Base-by-base conservation (phyloP, 2,888 invertebrate genomes). In the Glomeris marginata region DNA sequence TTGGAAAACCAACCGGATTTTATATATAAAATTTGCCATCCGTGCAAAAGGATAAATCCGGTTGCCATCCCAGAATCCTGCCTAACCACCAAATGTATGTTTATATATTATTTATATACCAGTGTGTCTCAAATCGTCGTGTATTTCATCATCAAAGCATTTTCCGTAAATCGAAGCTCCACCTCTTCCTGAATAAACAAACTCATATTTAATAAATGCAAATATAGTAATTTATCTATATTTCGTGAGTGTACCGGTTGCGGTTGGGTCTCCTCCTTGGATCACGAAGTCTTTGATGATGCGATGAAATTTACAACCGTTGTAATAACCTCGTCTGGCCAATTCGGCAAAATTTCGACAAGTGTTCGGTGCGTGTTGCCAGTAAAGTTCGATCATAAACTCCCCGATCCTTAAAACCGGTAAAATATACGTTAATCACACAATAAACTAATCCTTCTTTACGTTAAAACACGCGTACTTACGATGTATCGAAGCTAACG, bases 331-430 rank as follows among this genome's bases (percentile, higher is more conserved):
- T 60, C 95, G 73, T 52, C 91, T 73, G 0, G 85, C 75, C 22
- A 99, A 71, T 68, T 98, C 97, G 52, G 94, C 94, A 70, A 98
- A 97, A 66, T 99, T 98, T 62, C 88, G 75, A 60, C 98, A 98
- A 0, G 97, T 95, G 58, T 80, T 78, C n/a, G 97, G 97, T 0
- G 97, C 83, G 65, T 99, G 95, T 65, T 90, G 87, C 98, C 98
- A 99, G 64, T 99, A 99, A 56, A 98, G 73, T 68, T 98, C 97
- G 45, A 97, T 70, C 0, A 79, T 75, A 45, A 98, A 74, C 60
- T 82, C 82, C 0, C 98, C 98, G 91, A 97, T 94, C 42, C 88
- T 88, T 65, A 47, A 72, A 71, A 53, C 2, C 22, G 10, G n/a
- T 20, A 13, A 6, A 8, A 11, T n/a, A 11, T 18, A 15, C 41